These are phyloP conservation scores for Pissodes strobi DNA, from an alignment of 1,140 invertebrate species.

Conservation along the genomic window DNA sequence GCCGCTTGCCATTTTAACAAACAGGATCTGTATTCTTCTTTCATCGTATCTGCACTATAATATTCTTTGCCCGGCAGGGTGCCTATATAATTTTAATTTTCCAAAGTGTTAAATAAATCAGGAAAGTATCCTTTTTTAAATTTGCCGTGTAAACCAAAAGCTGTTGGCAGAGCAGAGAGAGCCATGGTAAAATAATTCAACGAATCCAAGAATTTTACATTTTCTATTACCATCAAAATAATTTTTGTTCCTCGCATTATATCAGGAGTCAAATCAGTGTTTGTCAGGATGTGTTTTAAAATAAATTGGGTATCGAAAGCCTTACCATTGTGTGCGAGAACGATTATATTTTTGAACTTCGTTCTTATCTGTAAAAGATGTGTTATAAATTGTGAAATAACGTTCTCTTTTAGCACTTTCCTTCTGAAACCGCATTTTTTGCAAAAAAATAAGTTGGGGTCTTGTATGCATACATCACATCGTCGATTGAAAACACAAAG, in stretches of 20 bases:
- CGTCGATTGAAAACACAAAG: slow-evolving; percentile 11
- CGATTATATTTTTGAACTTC: slow-evolving; percentile 11
- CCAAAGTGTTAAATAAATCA: slow-evolving; percentile 7
- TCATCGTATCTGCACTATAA: slow-evolving; percentile 31
- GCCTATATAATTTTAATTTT: slow-evolving; percentile 8
- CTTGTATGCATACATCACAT: slow-evolving; percentile 17
- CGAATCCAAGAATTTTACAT: slow-evolving; percentile 13
- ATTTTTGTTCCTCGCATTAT: slow-evolving; percentile 23
- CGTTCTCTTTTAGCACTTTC: background rate
- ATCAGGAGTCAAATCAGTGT: background rate
- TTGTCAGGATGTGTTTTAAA: slow-evolving; percentile 2
- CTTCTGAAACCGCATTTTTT: slow-evolving; percentile 3
- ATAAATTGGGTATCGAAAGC: slow-evolving; percentile 22
- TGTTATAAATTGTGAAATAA: background rate
- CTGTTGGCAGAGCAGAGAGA: background rate
- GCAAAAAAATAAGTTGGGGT: background rate
- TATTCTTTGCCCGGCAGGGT: background rate
- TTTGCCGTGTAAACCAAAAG: background rate
- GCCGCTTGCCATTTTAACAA: slow-evolving; percentile 36
- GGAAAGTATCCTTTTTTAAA: slow-evolving; percentile 19
- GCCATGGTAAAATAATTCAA: slow-evolving; percentile 25
- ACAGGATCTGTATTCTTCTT: background rate
- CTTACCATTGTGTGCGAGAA: slow-evolving; percentile 10
- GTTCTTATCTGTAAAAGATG: slow-evolving; percentile 1
- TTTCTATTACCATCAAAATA: slow-evolving; percentile 13